Conservation (phyloP, 35 echinoderm and acorn worm species). For the Apostichopus californicus region DNA sequence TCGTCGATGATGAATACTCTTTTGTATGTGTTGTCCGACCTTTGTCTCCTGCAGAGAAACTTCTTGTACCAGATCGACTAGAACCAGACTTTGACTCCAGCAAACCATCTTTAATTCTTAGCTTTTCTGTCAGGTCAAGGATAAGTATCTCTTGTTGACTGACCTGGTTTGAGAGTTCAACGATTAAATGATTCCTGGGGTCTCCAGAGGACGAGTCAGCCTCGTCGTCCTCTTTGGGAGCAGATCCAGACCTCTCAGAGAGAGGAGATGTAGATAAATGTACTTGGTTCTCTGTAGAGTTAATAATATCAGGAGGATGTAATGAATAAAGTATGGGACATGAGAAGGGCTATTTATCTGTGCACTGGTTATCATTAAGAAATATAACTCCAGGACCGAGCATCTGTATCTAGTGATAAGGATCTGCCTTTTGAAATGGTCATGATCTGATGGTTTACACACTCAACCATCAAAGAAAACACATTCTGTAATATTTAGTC, state of each 20-base stretch:
- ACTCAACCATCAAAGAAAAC: not conserved
- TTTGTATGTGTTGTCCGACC: not conserved
- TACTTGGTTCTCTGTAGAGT: not conserved
- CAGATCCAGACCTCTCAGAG: not conserved
- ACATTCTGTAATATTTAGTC: not conserved
- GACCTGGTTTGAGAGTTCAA: slow-evolving; percentile 38
- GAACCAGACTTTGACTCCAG: not conserved
- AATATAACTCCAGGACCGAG: not conserved
- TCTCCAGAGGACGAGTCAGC: not conserved
- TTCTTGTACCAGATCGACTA: not conserved
- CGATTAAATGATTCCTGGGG: slow-evolving; percentile 39
- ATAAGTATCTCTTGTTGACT: slow-evolving; percentile 32
- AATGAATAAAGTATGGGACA: no score
- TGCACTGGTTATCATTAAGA: no score
- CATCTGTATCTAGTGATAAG: no score
- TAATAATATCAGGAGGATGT: not conserved
- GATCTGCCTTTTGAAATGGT: no score
- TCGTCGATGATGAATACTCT: not conserved
- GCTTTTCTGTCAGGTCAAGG: slow-evolving; percentile 38
- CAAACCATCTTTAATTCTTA: not conserved
- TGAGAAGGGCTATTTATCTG: no score
- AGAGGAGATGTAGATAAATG: not conserved
- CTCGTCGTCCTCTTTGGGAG: not conserved
- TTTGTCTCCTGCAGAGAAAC: not conserved
- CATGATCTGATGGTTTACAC: no score